A percentile compares a stretch with the other conserved stretches of the same genome.
Evolutionary conservation across 2,113 vertebrate species (phyloP).

Genomic region (Morone saxatilis): DNA sequence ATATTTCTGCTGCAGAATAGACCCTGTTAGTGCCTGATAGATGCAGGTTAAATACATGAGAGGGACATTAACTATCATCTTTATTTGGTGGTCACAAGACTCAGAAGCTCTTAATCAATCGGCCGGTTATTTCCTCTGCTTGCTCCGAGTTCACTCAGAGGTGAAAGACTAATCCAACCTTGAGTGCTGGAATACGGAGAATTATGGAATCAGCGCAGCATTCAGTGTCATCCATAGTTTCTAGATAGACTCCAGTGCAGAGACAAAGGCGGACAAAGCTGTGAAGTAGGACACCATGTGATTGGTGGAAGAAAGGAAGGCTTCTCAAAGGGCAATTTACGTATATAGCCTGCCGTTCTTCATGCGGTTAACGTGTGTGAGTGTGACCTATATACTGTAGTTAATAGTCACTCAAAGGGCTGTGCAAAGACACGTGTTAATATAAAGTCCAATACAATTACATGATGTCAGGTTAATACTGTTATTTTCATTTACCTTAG

Average conservation of each 20-base stretch:
- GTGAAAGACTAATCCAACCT: background rate
- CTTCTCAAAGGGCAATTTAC: conserved; percentile 15
- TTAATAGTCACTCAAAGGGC: conserved; percentile 18
- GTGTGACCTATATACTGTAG: conserved; percentile 48
- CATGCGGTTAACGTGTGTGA: background rate
- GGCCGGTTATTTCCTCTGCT: background rate
- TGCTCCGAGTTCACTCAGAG: background rate
- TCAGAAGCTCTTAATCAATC: conserved; percentile 1
- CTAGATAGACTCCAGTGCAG: background rate
- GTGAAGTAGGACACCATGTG: conserved; percentile 38
- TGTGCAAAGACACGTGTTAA: background rate
- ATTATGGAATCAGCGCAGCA: too few species aligned
- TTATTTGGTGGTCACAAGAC: background rate
- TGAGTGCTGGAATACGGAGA: background rate
- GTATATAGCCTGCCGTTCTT: too few species aligned
- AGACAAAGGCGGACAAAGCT: conserved; percentile 1
- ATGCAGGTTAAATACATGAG: background rate
- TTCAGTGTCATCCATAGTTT: background rate
- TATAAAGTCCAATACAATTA: too few species aligned
- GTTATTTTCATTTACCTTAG: too few species aligned
- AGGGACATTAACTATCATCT: background rate
- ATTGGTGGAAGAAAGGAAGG: conserved; percentile 31
- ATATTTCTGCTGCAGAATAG: too few species aligned
- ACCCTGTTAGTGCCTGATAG: background rate
- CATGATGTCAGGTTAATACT: too few species aligned